Conservation (phyloP, 1,140 invertebrate genomes). For the Diachasma alloeum region DNA sequence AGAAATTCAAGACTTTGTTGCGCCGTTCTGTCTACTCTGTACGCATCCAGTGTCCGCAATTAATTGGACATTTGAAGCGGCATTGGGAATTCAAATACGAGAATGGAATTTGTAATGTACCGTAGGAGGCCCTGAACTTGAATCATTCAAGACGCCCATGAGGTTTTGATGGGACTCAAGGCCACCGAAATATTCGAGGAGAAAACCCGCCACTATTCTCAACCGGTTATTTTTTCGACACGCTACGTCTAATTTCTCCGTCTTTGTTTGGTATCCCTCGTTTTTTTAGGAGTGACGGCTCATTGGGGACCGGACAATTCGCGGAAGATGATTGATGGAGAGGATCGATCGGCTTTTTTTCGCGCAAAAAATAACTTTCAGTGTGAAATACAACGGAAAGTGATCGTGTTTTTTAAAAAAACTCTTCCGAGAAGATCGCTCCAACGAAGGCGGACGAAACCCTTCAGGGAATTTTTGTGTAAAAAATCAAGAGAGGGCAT, state of each 20-base stretch:
- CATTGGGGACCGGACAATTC: too few species aligned
- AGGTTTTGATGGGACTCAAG: background rate
- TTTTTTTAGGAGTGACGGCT: too few species aligned
- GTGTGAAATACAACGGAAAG: too few species aligned
- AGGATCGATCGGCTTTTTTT: too few species aligned
- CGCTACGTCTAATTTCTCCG: background rate
- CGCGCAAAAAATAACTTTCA: too few species aligned
- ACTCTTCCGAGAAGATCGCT: background rate
- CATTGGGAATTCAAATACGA: background rate
- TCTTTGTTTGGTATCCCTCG: background rate
- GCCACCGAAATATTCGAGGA: background rate
- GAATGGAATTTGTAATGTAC: constrained; percentile 2
- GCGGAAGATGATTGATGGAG: too few species aligned
- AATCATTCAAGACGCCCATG: constrained; percentile 10
- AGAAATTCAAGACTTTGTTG: background rate
- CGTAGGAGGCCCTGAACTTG: constrained; percentile 22
- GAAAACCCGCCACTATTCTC: background rate
- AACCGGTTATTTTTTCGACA: background rate
- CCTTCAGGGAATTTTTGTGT: background rate
- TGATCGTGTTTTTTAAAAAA: too few species aligned
- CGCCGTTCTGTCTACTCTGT: background rate
- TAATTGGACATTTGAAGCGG: background rate
- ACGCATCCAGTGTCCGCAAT: background rate
- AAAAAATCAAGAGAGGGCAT: background rate
- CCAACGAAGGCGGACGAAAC: background rate